Evolutionary conservation across 2,113 vertebrate species (phyloP), one percentile per base, ranked within the genome.

Genomic region (Daphoenositta chrysoptera): DNA sequence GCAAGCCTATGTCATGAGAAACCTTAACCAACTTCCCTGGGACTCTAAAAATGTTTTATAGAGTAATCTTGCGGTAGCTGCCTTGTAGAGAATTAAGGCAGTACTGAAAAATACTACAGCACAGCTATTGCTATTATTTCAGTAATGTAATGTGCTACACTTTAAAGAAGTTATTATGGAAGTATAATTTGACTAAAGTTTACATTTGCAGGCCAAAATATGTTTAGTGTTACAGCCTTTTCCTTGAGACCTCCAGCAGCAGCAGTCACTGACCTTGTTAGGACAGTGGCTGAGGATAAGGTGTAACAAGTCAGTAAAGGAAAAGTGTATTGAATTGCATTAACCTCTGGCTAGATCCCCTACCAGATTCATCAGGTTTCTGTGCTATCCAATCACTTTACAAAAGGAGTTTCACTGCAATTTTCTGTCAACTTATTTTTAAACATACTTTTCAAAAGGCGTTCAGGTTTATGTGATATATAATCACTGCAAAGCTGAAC

Each of bases 1-100:
- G 53, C 68, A 90, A 83, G 40, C 56, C 60, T 83, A 2, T 69
- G 44, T 72, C 72, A 39, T 50, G 39, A 90, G 60, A 71, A 94
- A 71, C 91, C 86, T 71, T 90, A 87, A 90, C 76, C 85, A 93
- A 93, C 83, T 96, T 93, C 85, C 66, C 65, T 71, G 64, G 40
- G 69, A 78, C 85, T 86, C 88, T 95, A 95, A 96, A 95, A 92
- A 87, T 96, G 77, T 83, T 96, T 95, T 95, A 96, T 97, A n/a
- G 90, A 75, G 92, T 90, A 95, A 95, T 95, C 85, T 94, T 28
- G 47, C 3, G 5, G 90, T 94, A 82, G 94, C 76, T 94, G 76
- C 86, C 48, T 87, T 90, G 64, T 81, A 73, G 56, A 93, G 90
- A 92, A 92, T 94, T 90, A 83, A 86, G 64, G 58, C 64, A 51